A percentile compares a stretch with the other conserved stretches of the same genome.
Conservation (phyloP, 1,140 invertebrate species). For the Pentalonia nigronervosa region DNA sequence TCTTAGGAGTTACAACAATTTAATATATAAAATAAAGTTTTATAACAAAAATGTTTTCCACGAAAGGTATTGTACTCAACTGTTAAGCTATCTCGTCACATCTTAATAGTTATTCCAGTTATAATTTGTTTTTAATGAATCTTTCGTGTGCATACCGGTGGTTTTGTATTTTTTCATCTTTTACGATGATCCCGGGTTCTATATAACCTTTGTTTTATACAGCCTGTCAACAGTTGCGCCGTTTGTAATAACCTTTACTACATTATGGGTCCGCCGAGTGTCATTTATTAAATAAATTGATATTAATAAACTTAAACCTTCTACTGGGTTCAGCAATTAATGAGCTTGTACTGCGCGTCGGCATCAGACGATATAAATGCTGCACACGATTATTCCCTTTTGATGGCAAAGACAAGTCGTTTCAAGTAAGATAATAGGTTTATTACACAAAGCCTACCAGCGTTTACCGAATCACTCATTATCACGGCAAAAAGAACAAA, state of each 20-base stretch:
- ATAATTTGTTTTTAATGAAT: conserved; percentile 13
- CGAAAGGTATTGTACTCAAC: not conserved
- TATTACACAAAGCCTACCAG: not conserved
- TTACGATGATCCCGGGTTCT: not conserved
- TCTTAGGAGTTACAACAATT: not conserved
- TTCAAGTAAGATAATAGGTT: conserved; percentile 1
- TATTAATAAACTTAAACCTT: conserved; percentile 19
- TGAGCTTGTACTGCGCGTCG: not conserved
- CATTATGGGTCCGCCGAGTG: not conserved
- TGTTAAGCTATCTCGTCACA: not conserved
- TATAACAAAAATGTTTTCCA: not conserved
- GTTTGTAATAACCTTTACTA: conserved; percentile 26
- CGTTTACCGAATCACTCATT: not conserved
- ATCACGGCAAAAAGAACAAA: not conserved
- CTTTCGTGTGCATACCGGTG: not conserved
- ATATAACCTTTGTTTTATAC: not conserved
- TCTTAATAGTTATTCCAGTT: not conserved
- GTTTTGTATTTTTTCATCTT: not conserved
- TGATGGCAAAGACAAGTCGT: too few species aligned
- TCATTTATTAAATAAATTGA: conserved; percentile 34
- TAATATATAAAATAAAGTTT: not conserved
- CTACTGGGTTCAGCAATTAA: not conserved
- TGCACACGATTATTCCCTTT: not conserved
- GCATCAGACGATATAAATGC: not conserved
- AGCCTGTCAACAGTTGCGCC: not conserved